Conservation (phyloP, 2,113 vertebrate species). For the Panthera leo region DNA sequence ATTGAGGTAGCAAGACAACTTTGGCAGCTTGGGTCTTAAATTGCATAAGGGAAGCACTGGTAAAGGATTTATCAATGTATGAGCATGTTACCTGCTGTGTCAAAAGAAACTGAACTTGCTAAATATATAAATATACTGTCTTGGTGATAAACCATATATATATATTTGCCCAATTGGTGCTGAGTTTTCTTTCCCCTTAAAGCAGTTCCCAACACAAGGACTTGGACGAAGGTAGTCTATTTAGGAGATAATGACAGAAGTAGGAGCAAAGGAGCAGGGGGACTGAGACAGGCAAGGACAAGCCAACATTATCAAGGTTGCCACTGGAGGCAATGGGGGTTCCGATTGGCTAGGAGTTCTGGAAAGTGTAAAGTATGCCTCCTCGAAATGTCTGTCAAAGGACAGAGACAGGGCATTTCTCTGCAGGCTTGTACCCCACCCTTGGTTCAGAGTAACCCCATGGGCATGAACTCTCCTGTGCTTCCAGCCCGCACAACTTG, state of each 20-base stretch:
- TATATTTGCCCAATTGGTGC: background rate
- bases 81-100: background rate
- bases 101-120: background rate
- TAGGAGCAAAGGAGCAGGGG: background rate
- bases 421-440: background rate
- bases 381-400: background rate
- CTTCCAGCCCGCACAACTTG: background rate
- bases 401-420: background rate
- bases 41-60: background rate
- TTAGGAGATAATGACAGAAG: background rate
- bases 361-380: background rate
- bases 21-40: background rate
- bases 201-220: background rate
- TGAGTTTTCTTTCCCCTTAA: background rate
- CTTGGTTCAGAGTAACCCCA: background rate
- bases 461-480: background rate
- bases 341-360: background rate
- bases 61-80: background rate
- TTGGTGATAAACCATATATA: background rate
- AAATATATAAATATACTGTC: too few relatives aligned
- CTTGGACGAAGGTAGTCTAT: background rate
- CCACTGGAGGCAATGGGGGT: background rate
- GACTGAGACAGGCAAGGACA: background rate
- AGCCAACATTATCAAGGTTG: background rate
- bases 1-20: background rate